Evolutionary conservation across 2,797 vertebrate genomes (phyloP).

Genomic region (Paguma larvata): DNA sequence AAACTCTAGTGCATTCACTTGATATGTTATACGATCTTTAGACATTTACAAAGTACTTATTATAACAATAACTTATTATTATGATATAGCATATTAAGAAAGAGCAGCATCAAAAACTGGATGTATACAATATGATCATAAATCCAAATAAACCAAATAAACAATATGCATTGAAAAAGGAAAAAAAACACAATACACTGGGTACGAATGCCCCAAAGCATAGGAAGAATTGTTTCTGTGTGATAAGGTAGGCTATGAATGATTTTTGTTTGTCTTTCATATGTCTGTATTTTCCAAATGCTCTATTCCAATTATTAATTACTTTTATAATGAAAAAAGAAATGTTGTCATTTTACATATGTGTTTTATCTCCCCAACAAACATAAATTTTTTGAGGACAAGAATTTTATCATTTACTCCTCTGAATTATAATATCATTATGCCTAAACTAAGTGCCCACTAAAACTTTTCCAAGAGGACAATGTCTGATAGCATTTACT

Average conservation of each 20-base stretch:
- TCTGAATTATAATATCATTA: slow-evolving; percentile 23
- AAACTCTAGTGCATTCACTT: background rate
- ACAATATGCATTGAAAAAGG: background rate
- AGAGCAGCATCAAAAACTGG: background rate
- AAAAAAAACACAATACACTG: background rate
- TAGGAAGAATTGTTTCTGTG: background rate
- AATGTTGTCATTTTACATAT: background rate
- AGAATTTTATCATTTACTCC: background rate
- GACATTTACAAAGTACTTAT: background rate
- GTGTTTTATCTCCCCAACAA: background rate
- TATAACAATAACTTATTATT: background rate
- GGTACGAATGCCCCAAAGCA: background rate
- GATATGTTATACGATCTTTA: background rate
- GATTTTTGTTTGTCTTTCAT: background rate
- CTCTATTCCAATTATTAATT: slow-evolving; percentile 41
- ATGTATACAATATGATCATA: background rate
- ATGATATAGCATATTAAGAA: background rate
- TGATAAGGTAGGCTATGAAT: background rate
- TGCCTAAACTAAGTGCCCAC: background rate
- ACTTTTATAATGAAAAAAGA: background rate
- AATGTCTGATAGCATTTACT: slow-evolving; percentile 8
- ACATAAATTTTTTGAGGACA: background rate
- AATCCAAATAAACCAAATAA: background rate
- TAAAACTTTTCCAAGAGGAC: slow-evolving; percentile 44
- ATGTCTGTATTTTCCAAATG: background rate